Conservation (phyloP, 1,140 invertebrate genomes). For the Myzus persicae region DNA sequence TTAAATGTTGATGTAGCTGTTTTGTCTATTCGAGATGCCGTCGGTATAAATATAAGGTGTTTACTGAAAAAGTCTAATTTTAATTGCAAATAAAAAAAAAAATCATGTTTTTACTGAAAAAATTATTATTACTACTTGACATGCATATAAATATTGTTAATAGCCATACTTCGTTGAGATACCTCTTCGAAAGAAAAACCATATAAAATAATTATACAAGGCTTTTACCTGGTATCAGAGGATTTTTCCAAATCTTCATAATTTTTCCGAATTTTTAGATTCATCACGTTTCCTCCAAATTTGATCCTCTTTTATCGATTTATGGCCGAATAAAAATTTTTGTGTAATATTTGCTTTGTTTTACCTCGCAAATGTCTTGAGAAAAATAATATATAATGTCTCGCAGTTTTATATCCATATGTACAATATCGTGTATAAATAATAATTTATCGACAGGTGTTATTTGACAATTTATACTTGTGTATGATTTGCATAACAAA, state of each 20-base stretch:
- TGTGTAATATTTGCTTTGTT: not conserved
- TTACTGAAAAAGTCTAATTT: too few relatives aligned
- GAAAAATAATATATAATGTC: not conserved
- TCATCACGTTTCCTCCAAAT: not conserved
- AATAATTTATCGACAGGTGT: conserved; percentile 16
- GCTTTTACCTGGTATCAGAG: not conserved
- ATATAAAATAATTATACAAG: too few relatives aligned
- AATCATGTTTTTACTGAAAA: too few relatives aligned
- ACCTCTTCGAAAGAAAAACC: too few relatives aligned
- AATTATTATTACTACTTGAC: too few relatives aligned
- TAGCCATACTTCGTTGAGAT: too few relatives aligned
- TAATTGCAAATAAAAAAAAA: too few relatives aligned
- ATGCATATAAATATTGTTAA: too few relatives aligned
- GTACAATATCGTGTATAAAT: too few relatives aligned
- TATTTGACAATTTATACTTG: not conserved
- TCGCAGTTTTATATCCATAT: not conserved
- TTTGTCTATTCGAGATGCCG: too few relatives aligned
- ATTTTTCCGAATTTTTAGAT: not conserved
- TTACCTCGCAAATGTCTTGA: not conserved
- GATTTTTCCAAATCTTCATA: not conserved
- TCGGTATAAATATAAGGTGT: too few relatives aligned
- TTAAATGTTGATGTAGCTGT: too few relatives aligned
- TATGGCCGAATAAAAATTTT: not conserved
- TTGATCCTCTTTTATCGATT: not conserved
- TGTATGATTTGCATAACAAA: not conserved